Conservation (phyloP, 1,140 invertebrate species). For the Plutomurus gul region DNA sequence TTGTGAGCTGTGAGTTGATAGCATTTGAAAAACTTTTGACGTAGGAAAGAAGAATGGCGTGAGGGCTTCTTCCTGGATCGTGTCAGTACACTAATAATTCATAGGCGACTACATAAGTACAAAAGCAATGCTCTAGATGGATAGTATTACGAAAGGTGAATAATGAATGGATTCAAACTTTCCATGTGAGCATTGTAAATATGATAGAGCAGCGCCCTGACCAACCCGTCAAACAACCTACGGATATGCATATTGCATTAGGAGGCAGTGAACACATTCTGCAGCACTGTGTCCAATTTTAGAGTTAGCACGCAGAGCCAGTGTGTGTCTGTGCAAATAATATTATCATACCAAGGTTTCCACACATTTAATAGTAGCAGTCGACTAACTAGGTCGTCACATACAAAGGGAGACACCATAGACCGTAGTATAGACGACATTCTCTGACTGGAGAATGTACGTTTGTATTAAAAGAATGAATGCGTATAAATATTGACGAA, state of each 20-base stretch:
- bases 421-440: too few relatives aligned
- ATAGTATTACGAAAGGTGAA: constrained; percentile 19
- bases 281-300: too few relatives aligned
- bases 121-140: constrained; percentile 7
- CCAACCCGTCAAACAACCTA: background rate
- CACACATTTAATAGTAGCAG: too few relatives aligned
- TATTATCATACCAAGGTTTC: background rate
- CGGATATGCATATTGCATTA: background rate
- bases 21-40: background rate
- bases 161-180: constrained; percentile 40
- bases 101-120: constrained; percentile 17
- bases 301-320: too few relatives aligned
- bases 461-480: background rate
- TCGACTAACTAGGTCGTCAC: too few relatives aligned
- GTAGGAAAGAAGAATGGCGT: constrained; percentile 1
- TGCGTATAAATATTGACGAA: background rate
- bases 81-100: constrained; percentile 48
- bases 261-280: background rate
- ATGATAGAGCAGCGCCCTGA: background rate
- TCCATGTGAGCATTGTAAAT: too few relatives aligned
- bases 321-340: background rate
- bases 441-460: too few relatives aligned
- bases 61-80: constrained; percentile 31
- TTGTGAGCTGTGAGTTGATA: background rate
- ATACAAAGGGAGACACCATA: too few relatives aligned